Evolutionary conservation across 2,888 invertebrate species (phyloP).

Genomic region (Thymelicus sylvestris): DNA sequence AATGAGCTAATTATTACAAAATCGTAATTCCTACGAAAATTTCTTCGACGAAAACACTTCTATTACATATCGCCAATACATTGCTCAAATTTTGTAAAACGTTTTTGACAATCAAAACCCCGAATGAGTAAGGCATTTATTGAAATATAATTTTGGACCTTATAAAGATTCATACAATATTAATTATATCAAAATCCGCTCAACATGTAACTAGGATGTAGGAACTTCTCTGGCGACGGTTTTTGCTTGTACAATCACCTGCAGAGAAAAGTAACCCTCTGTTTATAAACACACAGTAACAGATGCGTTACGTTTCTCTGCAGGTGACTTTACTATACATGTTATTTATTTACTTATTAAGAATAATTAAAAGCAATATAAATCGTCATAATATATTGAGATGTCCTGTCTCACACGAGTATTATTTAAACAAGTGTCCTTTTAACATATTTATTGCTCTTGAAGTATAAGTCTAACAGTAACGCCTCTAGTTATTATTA

Average conservation of each 20-base stretch:
- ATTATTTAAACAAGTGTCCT: constrained; percentile 10
- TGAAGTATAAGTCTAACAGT: background rate
- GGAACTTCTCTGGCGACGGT: background rate
- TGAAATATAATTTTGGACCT: background rate
- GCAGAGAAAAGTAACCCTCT: too few relatives aligned
- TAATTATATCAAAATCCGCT: background rate
- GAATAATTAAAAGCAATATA: background rate
- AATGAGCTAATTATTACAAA: background rate
- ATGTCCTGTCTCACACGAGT: background rate
- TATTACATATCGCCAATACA: constrained; percentile 10
- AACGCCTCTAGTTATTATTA: background rate
- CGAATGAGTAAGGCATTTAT: background rate
- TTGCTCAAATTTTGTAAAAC: constrained; percentile 14
- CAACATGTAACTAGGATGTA: background rate
- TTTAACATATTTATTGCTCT: constrained; percentile 16
- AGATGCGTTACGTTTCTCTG: too few relatives aligned
- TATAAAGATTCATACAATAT: background rate
- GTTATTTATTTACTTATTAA: background rate
- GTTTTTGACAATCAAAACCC: background rate
- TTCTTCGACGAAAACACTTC: background rate
- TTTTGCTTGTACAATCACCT: background rate
- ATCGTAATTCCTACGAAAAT: background rate
- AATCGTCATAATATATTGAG: background rate
- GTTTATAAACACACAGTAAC: too few relatives aligned
- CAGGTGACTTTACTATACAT: too few relatives aligned